phyloP scores from a whole-genome alignment of 2,797 vertebrate species.

The Neoniphon sammara region DNA sequence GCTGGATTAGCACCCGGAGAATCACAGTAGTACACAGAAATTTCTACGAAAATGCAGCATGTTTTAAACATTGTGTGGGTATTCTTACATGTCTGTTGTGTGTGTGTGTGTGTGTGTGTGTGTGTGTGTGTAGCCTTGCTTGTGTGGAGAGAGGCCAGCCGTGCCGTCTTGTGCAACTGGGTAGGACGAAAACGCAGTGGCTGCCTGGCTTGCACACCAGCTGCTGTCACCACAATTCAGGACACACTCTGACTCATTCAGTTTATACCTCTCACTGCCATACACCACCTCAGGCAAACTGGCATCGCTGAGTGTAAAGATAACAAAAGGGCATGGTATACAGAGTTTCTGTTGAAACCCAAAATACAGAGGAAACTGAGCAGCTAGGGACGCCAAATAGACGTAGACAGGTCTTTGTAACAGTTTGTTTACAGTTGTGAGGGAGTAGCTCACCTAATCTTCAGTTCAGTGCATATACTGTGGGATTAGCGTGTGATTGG shows the following conservation, averaged over 20 bases:
- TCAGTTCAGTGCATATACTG: background rate
- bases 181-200: slow-evolving; percentile 38
- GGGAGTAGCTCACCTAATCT: background rate
- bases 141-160: slow-evolving; percentile 13
- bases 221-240: slow-evolving; percentile 52
- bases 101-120: slow-evolving; percentile 7
- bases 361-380: background rate
- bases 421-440: background rate
- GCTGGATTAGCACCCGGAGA: slow-evolving; percentile 61
- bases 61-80: background rate
- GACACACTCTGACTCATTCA: slow-evolving; percentile 59
- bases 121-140: slow-evolving; percentile 9
- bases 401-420: background rate
- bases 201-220: slow-evolving; percentile 56
- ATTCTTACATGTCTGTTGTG: background rate
- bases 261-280: slow-evolving; percentile 62
- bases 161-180: slow-evolving; percentile 34
- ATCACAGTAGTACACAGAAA: slow-evolving; percentile 45
- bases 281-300: slow-evolving; percentile 49
- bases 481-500: too few species aligned
- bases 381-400: background rate
- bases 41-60: slow-evolving; percentile 25
- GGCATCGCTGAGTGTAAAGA: slow-evolving; percentile 48
- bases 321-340: slow-evolving; percentile 16
- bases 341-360: background rate